Evolutionary conservation across 37 sponge, comb jelly and placozoan genomes (phyloP).

Genomic region (Haliclona indistincta): DNA sequence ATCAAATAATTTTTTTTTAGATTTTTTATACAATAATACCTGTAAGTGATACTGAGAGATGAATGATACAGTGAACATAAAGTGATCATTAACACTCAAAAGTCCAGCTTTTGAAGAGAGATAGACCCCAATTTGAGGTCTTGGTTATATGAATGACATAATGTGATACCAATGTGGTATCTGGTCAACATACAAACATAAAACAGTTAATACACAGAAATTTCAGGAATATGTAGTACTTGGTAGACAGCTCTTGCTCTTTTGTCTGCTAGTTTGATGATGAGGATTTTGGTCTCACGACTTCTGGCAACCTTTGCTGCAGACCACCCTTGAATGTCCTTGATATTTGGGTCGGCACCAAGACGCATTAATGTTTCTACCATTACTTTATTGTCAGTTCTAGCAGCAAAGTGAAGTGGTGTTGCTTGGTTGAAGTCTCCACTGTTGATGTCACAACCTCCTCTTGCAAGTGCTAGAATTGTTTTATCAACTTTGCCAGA

Average conservation of each 20-base stretch:
- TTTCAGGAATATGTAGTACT: conserved; percentile 19
- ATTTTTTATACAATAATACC: no score
- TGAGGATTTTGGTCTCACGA: conserved; percentile 25
- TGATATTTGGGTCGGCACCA: conserved; percentile 55
- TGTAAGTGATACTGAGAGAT: no score
- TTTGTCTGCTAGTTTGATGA: conserved; percentile 3
- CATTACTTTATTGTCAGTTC: conserved; percentile 36
- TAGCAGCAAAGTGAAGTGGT: conserved; percentile 68
- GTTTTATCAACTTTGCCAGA: conserved; percentile 43
- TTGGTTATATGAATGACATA: no score
- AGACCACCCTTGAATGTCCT: conserved; percentile 47
- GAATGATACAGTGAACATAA: no score
- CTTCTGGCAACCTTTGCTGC: conserved; percentile 41
- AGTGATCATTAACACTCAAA: no score
- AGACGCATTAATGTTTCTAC: conserved; percentile 50
- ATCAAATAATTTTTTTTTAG: no score
- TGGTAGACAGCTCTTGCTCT: conserved; percentile 31
- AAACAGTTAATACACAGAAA: background rate
- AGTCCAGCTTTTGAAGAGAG: no score
- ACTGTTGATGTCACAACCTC: conserved; percentile 46
- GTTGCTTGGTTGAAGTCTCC: conserved; percentile 66
- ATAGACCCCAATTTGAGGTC: no score
- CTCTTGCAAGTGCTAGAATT: conserved; percentile 31
- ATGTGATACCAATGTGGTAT: no score
- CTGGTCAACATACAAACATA: no score